Evolutionary conservation across 1,140 invertebrate genomes (phyloP).

Genomic region (Platorchestia sp.): DNA sequence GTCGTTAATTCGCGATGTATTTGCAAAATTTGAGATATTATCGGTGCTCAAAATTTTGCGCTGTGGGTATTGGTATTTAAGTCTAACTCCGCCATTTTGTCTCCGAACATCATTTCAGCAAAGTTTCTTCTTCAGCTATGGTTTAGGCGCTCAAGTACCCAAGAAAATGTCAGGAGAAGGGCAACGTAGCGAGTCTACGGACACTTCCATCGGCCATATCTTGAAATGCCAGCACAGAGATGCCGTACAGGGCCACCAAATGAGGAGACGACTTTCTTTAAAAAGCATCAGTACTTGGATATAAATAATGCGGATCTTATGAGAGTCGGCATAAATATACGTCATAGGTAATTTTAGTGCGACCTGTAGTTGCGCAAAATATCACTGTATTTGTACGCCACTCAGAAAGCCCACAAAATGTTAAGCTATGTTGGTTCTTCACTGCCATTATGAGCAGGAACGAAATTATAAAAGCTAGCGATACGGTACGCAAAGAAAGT

Average conservation of each 20-base stretch:
- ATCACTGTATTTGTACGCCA: background rate
- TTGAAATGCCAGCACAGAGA: background rate
- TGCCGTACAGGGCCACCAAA: background rate
- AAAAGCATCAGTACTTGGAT: background rate
- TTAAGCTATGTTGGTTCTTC: background rate
- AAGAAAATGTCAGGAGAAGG: constrained; percentile 31
- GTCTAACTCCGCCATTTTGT: background rate
- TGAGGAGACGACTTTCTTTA: background rate
- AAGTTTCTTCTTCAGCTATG: background rate
- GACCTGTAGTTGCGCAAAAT: background rate
- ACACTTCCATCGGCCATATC: background rate
- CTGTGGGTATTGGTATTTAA: background rate
- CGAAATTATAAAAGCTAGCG: background rate
- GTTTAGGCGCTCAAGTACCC: background rate
- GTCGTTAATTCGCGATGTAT: background rate
- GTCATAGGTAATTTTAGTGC: background rate
- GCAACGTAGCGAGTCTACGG: background rate
- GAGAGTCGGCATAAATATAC: background rate
- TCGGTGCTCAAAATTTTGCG: background rate
- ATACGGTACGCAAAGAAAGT: background rate
- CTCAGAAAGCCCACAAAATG: background rate
- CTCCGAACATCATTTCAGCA: background rate
- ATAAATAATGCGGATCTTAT: background rate
- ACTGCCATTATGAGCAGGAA: background rate
- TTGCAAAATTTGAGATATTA: background rate